Evolutionary conservation across 2,113 vertebrate genomes (phyloP).

Genomic region (Sorex araneus): DNA sequence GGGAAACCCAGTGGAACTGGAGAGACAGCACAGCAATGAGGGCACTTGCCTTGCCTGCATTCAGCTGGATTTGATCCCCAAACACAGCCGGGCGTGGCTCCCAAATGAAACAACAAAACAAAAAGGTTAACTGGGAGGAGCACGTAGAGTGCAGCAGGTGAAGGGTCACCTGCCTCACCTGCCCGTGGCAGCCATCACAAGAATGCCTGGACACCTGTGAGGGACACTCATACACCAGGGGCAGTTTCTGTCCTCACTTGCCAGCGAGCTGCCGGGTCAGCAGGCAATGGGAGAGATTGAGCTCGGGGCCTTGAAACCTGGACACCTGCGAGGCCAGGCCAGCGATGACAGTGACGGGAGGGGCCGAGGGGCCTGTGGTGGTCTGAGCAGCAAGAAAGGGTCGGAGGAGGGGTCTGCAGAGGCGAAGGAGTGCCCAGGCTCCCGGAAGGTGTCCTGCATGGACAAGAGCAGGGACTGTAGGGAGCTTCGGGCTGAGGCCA

Average conservation of each 20-base stretch:
- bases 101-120: too few species aligned
- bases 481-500: too few species aligned
- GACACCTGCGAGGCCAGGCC: background rate
- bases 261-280: too few species aligned
- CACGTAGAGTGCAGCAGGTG: rapidly evolving
- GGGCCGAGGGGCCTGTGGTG: background rate
- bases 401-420: too few species aligned
- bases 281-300: background rate
- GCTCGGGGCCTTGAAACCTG: background rate
- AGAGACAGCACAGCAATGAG: too few species aligned
- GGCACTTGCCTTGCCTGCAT: too few species aligned
- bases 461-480: background rate
- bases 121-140: background rate
- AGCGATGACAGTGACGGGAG: background rate
- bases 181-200: background rate
- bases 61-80: too few species aligned
- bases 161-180: background rate
- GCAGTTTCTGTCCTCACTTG: background rate
- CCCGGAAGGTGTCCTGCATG: background rate
- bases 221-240: background rate
- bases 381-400: background rate
- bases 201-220: too few species aligned
- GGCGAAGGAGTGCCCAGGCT: background rate
- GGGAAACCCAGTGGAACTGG: too few species aligned
- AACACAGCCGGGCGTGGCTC: background rate